Base-by-base conservation (phyloP, 2,888 invertebrate species). In the Neocrepidodera transversa region DNA sequence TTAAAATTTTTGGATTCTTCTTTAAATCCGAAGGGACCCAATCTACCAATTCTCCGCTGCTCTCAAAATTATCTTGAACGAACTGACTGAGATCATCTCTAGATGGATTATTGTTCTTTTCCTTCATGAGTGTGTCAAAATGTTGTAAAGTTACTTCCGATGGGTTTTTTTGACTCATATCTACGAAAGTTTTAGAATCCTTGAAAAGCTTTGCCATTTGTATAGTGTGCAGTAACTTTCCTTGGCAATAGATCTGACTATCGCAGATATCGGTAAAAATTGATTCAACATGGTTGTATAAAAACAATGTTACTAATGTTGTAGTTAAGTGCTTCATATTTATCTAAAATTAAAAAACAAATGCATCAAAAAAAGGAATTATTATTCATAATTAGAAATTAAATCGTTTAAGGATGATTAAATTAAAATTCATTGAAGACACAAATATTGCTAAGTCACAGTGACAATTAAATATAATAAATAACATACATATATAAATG, bases 151-250 rank as follows among this genome's bases (percentile, higher is more conserved):
- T 87, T 52, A 79, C 81, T 60, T 84, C 81, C 61, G 86, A 84
- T 40, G 86, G 35, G 35, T 68, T 60, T 8, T 62, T 45, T 52
- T 67, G 66, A 23, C 58, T 66, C 65, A 69, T 67, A 74, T 94
- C 93, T 8, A 93, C 93, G 78, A 93, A 93, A 0, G 89, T 87
- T 77, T 94, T 94, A 18, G 92, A 92, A 77, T 94, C 93, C 4
- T 81, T 74, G 77, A 83, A 92, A 57, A 93, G 77, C 13, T 80
- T 76, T 0, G 87, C 83, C 76, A 85, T 80, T 77, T 93, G 92
- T 1, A 93, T 85, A 11, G 85, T 83, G 68, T 90, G 86, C 45
- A 94, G 83, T 2, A 93, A 81, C 0, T 84, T 79, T 40, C 93
- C 92, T 71, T 88, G 79, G 79, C 92, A 93, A 81, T 88, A 93